Evolutionary conservation across 2,797 vertebrate genomes (phyloP), one percentile per base, ranked within the genome.

Genomic region (Malurus leucopterus): DNA sequence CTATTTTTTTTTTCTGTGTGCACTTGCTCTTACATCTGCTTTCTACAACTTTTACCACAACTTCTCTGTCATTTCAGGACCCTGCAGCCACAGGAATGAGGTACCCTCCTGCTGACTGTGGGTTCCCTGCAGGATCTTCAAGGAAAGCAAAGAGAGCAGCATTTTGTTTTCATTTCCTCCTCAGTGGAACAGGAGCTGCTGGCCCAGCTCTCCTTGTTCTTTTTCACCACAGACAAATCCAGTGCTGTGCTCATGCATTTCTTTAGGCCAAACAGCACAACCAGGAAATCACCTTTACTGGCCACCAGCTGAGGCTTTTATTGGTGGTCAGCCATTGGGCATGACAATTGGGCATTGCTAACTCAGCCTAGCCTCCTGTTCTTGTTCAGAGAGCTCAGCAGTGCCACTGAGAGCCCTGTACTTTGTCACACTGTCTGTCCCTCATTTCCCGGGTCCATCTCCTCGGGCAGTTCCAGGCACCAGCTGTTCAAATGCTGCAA

Each of bases 241-340:
- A 24, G 13, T 6, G 51, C 13, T 3, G 4, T 2, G 13, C 22
- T 43, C 0, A 0, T 38, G 18, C 4, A 3, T 29, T 62, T 47
- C 21, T 70, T 65, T 36, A 43, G 27, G 29, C 8, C 30, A 41
- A 51, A 17, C 16, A 34, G 13, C 14, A 21, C 8, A 13, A 61
- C 23, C 36, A 84, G 24, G 14, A 65, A 51, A 49, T 43, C 4
- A 0, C 5, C 22, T 8, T 15, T 55, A 9, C 29, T 44, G 38
- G 24, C 29, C 68, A 53, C 50, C 57, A 29, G 29, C 36, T 54
- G 54, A 62, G 54, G 15, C 21, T 73, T 47, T 86, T 69, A 38
- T 29, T 43, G 27, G 29, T 63, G 20, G 23, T 34, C 38, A 54
- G 29, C 51, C 8, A 8, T 1, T 26, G 34, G 62, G 40, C 22